Base-by-base conservation (phyloP, 1,140 invertebrate genomes). In the Listronotus oregonensis region DNA sequence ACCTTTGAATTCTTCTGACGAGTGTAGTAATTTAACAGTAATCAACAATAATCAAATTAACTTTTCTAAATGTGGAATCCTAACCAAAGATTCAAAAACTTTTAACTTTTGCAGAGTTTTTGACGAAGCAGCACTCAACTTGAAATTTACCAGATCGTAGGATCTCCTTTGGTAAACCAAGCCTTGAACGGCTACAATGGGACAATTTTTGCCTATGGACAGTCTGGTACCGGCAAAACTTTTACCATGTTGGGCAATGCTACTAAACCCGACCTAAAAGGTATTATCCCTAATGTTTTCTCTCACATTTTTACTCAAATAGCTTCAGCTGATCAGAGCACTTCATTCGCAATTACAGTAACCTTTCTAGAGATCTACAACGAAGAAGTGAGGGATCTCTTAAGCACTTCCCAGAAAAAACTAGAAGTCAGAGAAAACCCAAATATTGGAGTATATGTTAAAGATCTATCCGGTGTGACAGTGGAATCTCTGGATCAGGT, bases 341-440 rank as follows among this genome's bases (percentile, higher is more conserved):
- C 54, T 12, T 92, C 93, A 71, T 97, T 94, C 79, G 81, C 95
- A 32, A 93, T 98, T 9, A 85, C 93, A 66, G 92, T 94, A 8
- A 95, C 93, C 32, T 97, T 96, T 76, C 79, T 98, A 73, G 95
- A 98, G 82, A 97, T 97, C 62, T 98, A 97, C 79, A 95, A 97
- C 77, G 95, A 95, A 78, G 90, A 95, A 80, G 90, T 95, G n/a
- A 84, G 95, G 9, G 97, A 99, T 81, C 82, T 99, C 12, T 81
- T 99, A 0, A 89, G 90, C 17, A 40, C 56, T 21, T 80, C 83
- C 84, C 67, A 81, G 85, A 14, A 83, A 83, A 87, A 83, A 66
- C 74, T 90, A 0, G 88, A 89, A 74, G 82, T 90, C 1, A 89
- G 89, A 68, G 89, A 90, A 73, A 80, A 87, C 6, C 90, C 93